phyloP scores from a whole-genome alignment of 1,140 invertebrate genomes.

The Reticulitermes speratus region DNA sequence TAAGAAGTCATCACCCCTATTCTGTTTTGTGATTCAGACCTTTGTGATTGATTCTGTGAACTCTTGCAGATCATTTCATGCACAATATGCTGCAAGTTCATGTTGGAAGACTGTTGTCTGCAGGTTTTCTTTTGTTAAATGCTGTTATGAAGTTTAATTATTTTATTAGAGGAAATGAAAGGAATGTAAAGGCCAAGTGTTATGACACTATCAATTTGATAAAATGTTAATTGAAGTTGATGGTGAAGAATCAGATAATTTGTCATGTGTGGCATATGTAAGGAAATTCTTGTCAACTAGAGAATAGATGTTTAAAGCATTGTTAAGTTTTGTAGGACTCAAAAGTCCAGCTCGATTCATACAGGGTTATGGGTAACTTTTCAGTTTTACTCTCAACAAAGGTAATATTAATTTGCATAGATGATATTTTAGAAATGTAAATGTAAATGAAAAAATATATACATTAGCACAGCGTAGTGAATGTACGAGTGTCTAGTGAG shows the following conservation, averaged over 20 bases:
- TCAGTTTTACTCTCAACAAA: constrained; percentile 13
- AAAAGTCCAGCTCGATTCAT: constrained; percentile 11
- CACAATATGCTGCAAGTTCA: background rate
- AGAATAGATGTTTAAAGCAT: background rate
- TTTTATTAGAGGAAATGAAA: background rate
- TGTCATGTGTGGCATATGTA: background rate
- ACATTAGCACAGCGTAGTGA: background rate
- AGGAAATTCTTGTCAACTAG: background rate
- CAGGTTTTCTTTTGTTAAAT: background rate
- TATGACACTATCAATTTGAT: background rate
- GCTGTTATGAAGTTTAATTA: background rate
- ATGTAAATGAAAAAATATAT: background rate
- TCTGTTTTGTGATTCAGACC: background rate
- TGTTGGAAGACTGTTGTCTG: background rate
- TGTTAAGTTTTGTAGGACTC: constrained; percentile 19
- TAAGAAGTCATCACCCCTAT: background rate
- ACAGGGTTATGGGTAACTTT: constrained; percentile 18
- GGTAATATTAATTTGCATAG: background rate
- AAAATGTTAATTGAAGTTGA: background rate
- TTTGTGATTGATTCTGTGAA: background rate
- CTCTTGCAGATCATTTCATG: background rate
- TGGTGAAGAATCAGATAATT: background rate
- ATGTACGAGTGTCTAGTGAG: background rate
- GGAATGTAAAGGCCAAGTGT: background rate
- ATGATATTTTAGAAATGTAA: background rate